These are phyloP conservation scores for Teleopsis dalmanni DNA, from an alignment of 1,140 invertebrate genomes.

Conservation along the genomic window DNA sequence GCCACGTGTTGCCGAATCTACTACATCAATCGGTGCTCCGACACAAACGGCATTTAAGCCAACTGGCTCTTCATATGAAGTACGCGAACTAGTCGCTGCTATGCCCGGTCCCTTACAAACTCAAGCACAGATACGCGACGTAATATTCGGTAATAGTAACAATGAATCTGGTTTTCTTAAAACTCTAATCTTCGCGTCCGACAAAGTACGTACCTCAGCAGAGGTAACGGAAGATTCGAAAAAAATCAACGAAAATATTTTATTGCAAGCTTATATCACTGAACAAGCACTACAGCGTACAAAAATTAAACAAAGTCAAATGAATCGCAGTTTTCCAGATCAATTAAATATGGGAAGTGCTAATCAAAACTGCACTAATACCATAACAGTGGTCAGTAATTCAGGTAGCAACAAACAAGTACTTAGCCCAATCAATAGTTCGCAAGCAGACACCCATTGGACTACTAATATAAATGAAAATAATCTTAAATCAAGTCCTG, in stretches of 20 bases:
- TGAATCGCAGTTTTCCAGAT: constrained; percentile 20
- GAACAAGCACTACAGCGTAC: constrained; percentile 66
- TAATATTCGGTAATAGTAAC: constrained; percentile 30
- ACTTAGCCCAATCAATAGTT: too few relatives aligned
- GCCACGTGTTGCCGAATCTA: constrained; percentile 17
- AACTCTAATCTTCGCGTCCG: constrained; percentile 39
- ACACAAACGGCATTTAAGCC: not conserved
- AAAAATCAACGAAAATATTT: constrained; percentile 20
- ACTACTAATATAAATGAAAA: too few relatives aligned
- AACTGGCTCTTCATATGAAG: not conserved
- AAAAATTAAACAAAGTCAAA: constrained; percentile 63
- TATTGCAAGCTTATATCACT: constrained; percentile 67
- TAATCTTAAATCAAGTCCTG: too few relatives aligned
- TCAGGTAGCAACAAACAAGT: too few relatives aligned
- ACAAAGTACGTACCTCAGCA: constrained; percentile 34
- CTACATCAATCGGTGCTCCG: not conserved
- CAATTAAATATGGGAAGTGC: not conserved
- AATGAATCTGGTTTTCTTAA: constrained; percentile 39
- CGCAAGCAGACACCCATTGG: too few relatives aligned
- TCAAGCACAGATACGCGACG: constrained; percentile 37
- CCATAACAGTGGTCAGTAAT: not conserved
- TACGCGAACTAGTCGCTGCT: not conserved
- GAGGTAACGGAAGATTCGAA: constrained; percentile 26
- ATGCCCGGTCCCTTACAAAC: constrained; percentile 19
- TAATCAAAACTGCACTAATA: not conserved